phyloP scores from a whole-genome alignment of 1,140 invertebrate species.

The Hyposmocoma kahamanoa region DNA sequence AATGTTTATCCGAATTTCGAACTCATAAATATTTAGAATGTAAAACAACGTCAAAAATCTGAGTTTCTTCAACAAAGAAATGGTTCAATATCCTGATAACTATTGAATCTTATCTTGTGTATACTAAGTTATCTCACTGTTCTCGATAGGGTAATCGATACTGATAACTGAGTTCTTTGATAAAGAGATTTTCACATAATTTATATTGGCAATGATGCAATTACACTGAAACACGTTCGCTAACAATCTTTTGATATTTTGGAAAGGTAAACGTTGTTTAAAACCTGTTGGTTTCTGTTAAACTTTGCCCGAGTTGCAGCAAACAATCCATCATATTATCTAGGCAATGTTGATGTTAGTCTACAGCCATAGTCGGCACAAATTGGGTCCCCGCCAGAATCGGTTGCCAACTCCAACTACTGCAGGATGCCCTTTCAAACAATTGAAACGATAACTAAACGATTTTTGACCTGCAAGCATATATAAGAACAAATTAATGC shows the following conservation, averaged over 20 bases:
- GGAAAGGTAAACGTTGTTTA: not conserved
- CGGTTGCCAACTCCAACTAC: slow-evolving; percentile 38
- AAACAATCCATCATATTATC: slow-evolving; percentile 36
- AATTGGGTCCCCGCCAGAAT: slow-evolving; percentile 46
- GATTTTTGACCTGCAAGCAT: not conserved
- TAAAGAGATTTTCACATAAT: slow-evolving; percentile 32
- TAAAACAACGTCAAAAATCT: too few species aligned
- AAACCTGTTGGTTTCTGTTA: slow-evolving; percentile 15
- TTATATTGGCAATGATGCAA: slow-evolving; percentile 2
- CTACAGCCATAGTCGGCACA: slow-evolving; percentile 28
- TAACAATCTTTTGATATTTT: not conserved
- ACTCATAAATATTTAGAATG: too few species aligned
- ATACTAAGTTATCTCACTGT: slow-evolving; percentile 33
- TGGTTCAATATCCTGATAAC: too few species aligned
- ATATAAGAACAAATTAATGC: not conserved
- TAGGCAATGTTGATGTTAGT: slow-evolving; percentile 23
- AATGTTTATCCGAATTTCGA: too few species aligned
- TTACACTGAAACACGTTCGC: not conserved
- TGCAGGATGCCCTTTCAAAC: slow-evolving; percentile 29
- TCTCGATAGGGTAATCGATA: slow-evolving; percentile 58
- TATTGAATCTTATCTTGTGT: slow-evolving; percentile 20
- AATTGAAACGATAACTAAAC: slow-evolving; percentile 14
- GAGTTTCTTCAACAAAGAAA: too few species aligned
- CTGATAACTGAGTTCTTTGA: slow-evolving; percentile 40
- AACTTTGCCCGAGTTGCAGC: slow-evolving; percentile 15